A percentile compares a stretch with the other conserved stretches of the same genome.
Evolutionary conservation across 2,113 vertebrate genomes (phyloP).

Genomic region (Rhombomys opimus): DNA sequence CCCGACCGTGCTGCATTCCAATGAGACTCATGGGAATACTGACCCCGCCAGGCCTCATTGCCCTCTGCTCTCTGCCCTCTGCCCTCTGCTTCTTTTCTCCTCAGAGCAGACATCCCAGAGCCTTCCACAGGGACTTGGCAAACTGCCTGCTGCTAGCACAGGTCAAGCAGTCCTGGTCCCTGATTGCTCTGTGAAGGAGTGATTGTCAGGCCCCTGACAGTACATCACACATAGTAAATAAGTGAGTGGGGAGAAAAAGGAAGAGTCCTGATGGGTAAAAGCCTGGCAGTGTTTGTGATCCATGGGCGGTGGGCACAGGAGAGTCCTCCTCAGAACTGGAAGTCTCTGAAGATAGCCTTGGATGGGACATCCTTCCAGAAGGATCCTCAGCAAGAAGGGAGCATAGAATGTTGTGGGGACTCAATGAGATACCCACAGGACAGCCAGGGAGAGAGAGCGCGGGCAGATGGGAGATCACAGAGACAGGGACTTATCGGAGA

Average conservation of each 20-base stretch:
- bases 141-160: background rate
- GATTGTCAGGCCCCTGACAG: conserved; percentile 36
- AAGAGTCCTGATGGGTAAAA: background rate
- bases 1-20: rapidly evolving
- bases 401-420: background rate
- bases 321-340: background rate
- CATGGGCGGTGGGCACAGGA: background rate
- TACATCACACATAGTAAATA: background rate
- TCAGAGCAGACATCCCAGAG: background rate
- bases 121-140: background rate
- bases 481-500: background rate
- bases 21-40: background rate
- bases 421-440: background rate
- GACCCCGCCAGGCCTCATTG: background rate
- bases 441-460: background rate
- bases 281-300: background rate
- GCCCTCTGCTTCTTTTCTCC: background rate
- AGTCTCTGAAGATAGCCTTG: background rate
- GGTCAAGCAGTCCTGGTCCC: background rate
- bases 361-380: background rate
- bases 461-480: background rate
- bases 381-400: background rate
- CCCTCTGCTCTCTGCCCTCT: background rate
- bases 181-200: background rate
- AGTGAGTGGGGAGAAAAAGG: background rate